Base-by-base conservation (phyloP, 1,140 invertebrate genomes). In the Homarus americanus region DNA sequence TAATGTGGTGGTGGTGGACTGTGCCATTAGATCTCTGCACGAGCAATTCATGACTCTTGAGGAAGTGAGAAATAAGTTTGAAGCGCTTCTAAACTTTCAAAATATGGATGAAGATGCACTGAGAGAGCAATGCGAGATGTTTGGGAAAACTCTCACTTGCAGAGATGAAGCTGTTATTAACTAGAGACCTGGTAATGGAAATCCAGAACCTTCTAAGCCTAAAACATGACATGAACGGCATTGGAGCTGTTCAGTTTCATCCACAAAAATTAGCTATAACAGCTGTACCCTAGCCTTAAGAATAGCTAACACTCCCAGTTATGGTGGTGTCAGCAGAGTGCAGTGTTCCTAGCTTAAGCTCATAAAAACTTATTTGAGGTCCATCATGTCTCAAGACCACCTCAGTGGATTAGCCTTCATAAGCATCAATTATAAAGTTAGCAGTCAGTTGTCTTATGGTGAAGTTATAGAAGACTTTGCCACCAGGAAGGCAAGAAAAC, bases 1-100 rank as follows among this genome's bases (percentile, higher is more conserved):
- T n/a, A 82, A 82, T 66, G n/a, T n/a, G n/a, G 58, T 82, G 40
- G 44, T 82, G 3, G 80, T 49, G 3, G 80, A 82, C n/a, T 5
- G 7, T 49, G 12, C 75, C 28, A 78, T 9, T 40, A 20, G 2
- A 36, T 34, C 75, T 24, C 9, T 78, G 9, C 10, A 78, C n/a
- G 75, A 78, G 38, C 28, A 24, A 36, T 78, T 78, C 38, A 7
- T 34, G 9, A 34, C 28, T 5, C 9, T 78, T 28, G 72, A 28
- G 10, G 32, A 75, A 20, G 15, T 75, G 28, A 28, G 32, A 75
- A 32, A 75, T 10, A 75, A 75, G 72, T 75, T 75, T 75, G 72
- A 28, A n/a, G 72, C 28, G 72, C 72, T 75, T 75, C 10, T 32
- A 20, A 75, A 15, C 72, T 75, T 75, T 28, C 72, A 20, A n/a